Percentiles rank a stretch among this genome's conserved stretches.
Conservation (phyloP, 1,140 invertebrate genomes). For the Holotrichia oblita region DNA sequence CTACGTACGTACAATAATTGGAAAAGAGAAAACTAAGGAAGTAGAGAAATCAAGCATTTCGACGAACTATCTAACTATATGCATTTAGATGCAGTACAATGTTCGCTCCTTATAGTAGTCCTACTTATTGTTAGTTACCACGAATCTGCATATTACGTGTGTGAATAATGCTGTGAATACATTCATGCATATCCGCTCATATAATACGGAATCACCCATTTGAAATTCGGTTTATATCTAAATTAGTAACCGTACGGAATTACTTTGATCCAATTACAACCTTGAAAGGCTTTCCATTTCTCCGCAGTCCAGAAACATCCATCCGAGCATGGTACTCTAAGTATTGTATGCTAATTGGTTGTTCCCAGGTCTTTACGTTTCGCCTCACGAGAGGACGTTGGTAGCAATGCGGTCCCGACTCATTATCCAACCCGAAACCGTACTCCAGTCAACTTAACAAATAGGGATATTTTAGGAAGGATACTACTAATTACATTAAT, state of each 20-base stretch:
- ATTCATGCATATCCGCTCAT: background rate
- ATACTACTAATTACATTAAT: conserved; percentile 48
- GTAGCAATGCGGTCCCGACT: conserved; percentile 44
- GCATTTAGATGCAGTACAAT: too few species aligned
- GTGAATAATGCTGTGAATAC: background rate
- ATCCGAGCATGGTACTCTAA: conserved; percentile 43
- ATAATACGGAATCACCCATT: background rate
- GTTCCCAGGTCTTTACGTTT: conserved; percentile 44
- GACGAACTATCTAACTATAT: too few species aligned
- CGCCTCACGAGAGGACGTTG: conserved; percentile 41
- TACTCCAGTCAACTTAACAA: conserved; percentile 42
- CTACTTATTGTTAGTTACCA: too few species aligned
- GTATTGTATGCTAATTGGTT: conserved; percentile 46
- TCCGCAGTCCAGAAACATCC: conserved; percentile 38
- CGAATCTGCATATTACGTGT: background rate
- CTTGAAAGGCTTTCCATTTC: conserved; percentile 38
- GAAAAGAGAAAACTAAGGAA: too few species aligned
- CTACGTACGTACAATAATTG: too few species aligned
- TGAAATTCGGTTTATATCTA: conserved; percentile 30
- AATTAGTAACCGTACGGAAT: conserved; percentile 37
- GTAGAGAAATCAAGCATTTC: too few species aligned
- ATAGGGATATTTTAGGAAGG: conserved; percentile 44
- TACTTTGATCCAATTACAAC: conserved; percentile 39
- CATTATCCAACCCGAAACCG: conserved; percentile 44
- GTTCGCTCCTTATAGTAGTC: too few species aligned